Evolutionary conservation across 2,113 vertebrate genomes (phyloP), one percentile per base, ranked within the genome.

Genomic region (Ophthalmolycus amberensis): DNA sequence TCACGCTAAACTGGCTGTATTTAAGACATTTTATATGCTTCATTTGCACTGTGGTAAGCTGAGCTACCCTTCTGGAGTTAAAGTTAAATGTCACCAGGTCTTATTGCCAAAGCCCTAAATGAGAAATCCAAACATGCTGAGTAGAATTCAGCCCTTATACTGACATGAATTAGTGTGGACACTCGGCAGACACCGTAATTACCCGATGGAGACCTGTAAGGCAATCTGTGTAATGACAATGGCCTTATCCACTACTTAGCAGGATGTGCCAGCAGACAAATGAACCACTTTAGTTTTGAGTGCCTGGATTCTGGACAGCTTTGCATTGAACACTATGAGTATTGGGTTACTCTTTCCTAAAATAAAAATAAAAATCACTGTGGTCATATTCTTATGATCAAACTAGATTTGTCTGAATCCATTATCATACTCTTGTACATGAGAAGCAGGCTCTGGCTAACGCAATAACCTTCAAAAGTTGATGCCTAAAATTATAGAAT

Each of bases 231-330:
- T 84, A 82, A 91, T 83, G 85, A 89, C 86, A 88, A 90, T 75
- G 80, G 79, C 64, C 74, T 80, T 85, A 87, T 89, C 81, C 88
- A 72, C 84, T 58, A 82, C 84, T 88, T 85, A 59, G 72, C 65
- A 63, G 37, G 48, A 89, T 76, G 71, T 87, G 91, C 93, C 88
- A 88, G 72, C 79, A 90, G 77, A 89, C 83, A 90, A 91, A 90
- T 85, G 78, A 86, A 85, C 82, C 85, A 84, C 84, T 93, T 90
- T 50, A 83, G 54, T 70, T 91, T 79, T 75, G 80, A 89, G 85
- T 77, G 80, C 18, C 71, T 73, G 74, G 69, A 75, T 74, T 76
- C 50, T 75, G 81, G 67, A 77, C 67, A 74, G 77, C 78, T 88
- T 77, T 66, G 69, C 68, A 67, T 59, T 88, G 70, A 84, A 81